Base-by-base conservation (phyloP, 2,797 vertebrate genomes). In the Gadopsis bispinosus region DNA sequence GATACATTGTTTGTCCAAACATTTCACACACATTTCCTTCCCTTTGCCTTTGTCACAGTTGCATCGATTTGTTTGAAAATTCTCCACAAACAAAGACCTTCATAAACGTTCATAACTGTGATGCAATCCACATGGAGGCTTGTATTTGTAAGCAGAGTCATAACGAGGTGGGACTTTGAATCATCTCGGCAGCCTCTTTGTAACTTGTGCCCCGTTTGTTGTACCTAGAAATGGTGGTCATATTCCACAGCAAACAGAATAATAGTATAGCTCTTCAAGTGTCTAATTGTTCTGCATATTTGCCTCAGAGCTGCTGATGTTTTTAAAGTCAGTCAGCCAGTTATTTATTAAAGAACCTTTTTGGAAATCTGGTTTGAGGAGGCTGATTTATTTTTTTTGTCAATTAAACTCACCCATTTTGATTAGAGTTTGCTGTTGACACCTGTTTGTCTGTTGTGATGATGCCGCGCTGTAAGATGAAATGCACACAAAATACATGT, bases 271-370 rank as follows among this genome's bases (percentile, higher is more conserved):
- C 48, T 80, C 67, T 80, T 51, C 31, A 29, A 48, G 51, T 69
- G 80, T 77, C 71, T 47, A 58, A 58, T 77, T 58, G 65, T 80
- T 26, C 22, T 37, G 51, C 72, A 62, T 41, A 66, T 81, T 67
- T 79, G 76, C 74, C 63, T 73, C 50, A 47, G 55, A 91, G 78
- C 83, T 66, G 54, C 79, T 74, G 69, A 67, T 84, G 77, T 85
- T 90, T 92, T 90, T 83, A 76, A 87, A 87, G 75, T 72, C 75
- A 80, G 73, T 88, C 76, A 75, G 65, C 83, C 83, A 65, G 60
- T 83, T 92, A 93, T 94, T 94, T 94, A 92, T 92, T 94, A 92
- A 90, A 91, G 50, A 81, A 83, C 31, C 58, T 58, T 84, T 88
- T 90, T 77, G 68, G 66, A 79, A 69, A 68, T 70, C 45, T 69